Conservation (phyloP, 2,113 vertebrate species). For the Podiceps cristatus region DNA sequence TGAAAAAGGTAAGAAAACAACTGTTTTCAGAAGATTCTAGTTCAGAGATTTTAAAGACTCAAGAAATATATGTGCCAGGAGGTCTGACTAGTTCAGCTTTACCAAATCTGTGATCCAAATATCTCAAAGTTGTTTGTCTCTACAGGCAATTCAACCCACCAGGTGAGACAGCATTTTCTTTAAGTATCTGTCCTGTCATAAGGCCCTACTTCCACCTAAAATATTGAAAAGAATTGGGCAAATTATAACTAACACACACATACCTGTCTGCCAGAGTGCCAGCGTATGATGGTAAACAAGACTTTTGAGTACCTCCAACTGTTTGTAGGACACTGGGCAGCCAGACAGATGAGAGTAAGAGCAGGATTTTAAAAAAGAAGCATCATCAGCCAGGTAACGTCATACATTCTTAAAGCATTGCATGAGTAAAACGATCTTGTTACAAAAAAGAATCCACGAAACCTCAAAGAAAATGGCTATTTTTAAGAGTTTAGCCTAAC, state of each 20-base stretch:
- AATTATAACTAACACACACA: not conserved
- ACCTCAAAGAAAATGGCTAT: not conserved
- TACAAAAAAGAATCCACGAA: not conserved
- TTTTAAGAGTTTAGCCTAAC: not conserved
- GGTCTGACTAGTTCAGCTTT: not conserved
- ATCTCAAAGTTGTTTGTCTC: not conserved
- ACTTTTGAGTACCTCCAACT: not conserved
- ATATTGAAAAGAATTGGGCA: not conserved
- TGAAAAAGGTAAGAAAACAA: not conserved
- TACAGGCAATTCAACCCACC: not conserved
- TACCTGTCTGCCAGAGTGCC: not conserved
- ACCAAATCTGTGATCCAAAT: not conserved
- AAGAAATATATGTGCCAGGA: not conserved
- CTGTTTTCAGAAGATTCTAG: not conserved
- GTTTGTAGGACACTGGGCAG: rapidly evolving
- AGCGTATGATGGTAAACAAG: not conserved
- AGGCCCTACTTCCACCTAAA: not conserved
- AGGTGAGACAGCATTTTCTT: not conserved
- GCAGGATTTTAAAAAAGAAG: not conserved
- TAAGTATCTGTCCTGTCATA: not conserved
- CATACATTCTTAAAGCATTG: not conserved
- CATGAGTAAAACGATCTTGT: not conserved
- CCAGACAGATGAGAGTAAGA: not conserved
- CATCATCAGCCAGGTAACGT: not conserved
- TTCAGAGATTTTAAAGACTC: not conserved